Base-by-base conservation (phyloP, 1,140 invertebrate species). In the Probaryconus sp. region DNA sequence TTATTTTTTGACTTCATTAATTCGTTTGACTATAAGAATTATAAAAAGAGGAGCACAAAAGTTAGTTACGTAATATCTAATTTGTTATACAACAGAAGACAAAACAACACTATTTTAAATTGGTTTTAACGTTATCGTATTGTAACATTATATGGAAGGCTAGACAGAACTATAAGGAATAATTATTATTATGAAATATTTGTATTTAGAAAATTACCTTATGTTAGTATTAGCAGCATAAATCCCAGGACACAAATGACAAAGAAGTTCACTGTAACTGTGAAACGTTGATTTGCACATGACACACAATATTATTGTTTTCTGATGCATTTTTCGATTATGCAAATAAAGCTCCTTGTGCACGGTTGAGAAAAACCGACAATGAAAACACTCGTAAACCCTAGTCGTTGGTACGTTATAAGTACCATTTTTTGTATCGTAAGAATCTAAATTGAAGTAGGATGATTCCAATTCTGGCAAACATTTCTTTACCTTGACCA, bases 241-340 rank as follows among this genome's bases (percentile, higher is more conserved):
- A 45, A 89, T 85, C 17, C 94, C 94, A 18, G 94, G 93, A 87
- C 94, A 96, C 40, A 95, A 89, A 85, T 96, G 94, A 87, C 94
- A 95, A 20, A 95, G 83, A 31, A 96, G 85, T 85, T 96, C 94
- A 85, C 94, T 95, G 81, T 94, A 95, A 86, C 92, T 94, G 81
- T 93, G 94, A 88, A 95, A 95, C 78, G 92, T 94, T 16, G 91
- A 91, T 87, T 94, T 94, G 82, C 94, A 96, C 94, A 96, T 95
- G 56, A 93, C 91, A 86, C 94, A 96, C 26, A 93, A 83, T 28
- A 94, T 88, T 56, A 93, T 92, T 17, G 92, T 91, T 83, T 94
- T 95, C 71, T 94, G 91, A 86, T 96, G 94, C 89, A 94, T 91
- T 86, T 94, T 94, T 42, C 94, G 89, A 83, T 95, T 95, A 82